These are phyloP conservation scores for Muscicapa comitata DNA, from an alignment of 2,797 vertebrate species.

Conservation along the genomic window DNA sequence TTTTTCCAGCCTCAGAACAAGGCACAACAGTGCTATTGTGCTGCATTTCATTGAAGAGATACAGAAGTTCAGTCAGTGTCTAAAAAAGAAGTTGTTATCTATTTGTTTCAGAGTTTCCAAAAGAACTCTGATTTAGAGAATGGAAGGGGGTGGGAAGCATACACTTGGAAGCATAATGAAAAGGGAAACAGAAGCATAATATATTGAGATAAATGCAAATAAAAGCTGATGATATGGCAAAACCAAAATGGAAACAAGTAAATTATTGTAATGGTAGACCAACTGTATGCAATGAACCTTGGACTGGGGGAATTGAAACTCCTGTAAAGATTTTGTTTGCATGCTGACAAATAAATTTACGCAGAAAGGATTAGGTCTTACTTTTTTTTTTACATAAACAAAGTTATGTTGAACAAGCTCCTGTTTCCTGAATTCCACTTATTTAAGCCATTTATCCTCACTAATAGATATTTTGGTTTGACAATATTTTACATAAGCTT, in stretches of 20 bases:
- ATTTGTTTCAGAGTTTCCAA: background rate
- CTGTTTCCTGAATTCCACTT: background rate
- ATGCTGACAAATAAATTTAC: background rate
- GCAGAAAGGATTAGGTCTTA: background rate
- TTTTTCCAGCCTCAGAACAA: background rate
- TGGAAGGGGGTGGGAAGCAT: background rate
- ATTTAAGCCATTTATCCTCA: background rate
- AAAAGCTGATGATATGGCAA: background rate
- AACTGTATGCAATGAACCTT: background rate
- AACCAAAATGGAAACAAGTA: background rate
- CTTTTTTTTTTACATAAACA: background rate
- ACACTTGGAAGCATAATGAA: accelerated
- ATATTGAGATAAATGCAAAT: background rate
- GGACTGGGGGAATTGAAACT: background rate
- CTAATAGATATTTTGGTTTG: background rate
- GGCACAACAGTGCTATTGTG: background rate
- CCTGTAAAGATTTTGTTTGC: background rate
- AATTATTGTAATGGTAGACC: background rate
- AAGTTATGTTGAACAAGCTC: background rate
- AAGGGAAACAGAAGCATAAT: background rate
- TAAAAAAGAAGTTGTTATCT: background rate
- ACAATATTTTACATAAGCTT: background rate
- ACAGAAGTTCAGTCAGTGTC: background rate
- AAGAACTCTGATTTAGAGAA: background rate
- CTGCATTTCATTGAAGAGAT: background rate